Conservation (phyloP, 2,113 vertebrate genomes). For the Sphyrna mokarran region DNA sequence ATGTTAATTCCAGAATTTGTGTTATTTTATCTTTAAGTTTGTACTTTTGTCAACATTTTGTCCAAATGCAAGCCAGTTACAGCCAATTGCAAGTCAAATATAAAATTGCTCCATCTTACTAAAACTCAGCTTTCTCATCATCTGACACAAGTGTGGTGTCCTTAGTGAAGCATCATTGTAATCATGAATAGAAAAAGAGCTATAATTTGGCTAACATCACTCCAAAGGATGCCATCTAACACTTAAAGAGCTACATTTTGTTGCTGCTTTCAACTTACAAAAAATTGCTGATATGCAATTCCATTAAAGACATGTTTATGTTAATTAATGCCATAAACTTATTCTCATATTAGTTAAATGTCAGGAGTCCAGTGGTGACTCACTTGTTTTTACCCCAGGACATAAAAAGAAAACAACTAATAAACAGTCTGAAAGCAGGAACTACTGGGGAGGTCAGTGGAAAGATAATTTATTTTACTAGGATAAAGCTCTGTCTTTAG, state of each 20-base stretch:
- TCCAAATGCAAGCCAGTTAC: neutral
- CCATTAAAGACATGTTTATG: neutral
- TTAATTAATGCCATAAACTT: neutral
- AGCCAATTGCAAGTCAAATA: neutral
- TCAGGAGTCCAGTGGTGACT: conserved; percentile 6
- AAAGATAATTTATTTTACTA: conserved; percentile 27
- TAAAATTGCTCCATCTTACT: neutral
- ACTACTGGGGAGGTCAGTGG: neutral
- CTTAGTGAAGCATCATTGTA: neutral
- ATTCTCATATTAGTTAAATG: conserved; percentile 26
- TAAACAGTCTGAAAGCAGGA: neutral
- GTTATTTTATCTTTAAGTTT: neutral
- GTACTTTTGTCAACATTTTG: neutral
- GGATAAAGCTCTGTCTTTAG: conserved; percentile 28
- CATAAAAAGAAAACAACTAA: neutral
- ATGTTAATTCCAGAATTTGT: no score
- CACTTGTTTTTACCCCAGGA: conserved; percentile 26
- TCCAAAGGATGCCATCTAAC: neutral
- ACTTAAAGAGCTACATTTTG: neutral
- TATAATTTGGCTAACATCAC: neutral
- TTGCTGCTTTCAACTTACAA: neutral
- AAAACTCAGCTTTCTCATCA: neutral
- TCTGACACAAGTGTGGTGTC: neutral
- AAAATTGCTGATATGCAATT: neutral
- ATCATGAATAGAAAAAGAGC: neutral